These are phyloP conservation scores for Cherax quadricarinatus DNA, from an alignment of 1,140 invertebrate genomes.

Conservation along the genomic window DNA sequence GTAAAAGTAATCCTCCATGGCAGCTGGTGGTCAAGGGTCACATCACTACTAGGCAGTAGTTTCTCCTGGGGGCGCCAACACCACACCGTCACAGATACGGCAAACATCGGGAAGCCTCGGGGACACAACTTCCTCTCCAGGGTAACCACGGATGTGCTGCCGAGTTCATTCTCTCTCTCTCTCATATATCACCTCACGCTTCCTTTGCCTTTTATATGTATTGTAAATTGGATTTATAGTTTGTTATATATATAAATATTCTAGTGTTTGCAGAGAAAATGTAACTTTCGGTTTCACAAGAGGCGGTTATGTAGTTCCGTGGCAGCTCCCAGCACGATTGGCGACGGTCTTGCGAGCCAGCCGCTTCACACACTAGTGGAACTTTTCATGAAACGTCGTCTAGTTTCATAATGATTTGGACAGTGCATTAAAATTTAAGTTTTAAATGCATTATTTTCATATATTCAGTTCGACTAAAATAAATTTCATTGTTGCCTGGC, in stretches of 20 bases:
- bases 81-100: conserved; percentile 17
- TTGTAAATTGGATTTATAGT: neutral
- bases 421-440: neutral
- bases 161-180: neutral
- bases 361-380: neutral
- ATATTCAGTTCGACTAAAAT: neutral
- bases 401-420: conserved; percentile 14
- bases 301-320: conserved; percentile 19
- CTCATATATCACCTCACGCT: neutral
- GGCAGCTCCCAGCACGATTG: conserved; percentile 19
- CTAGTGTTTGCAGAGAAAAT: neutral
- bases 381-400: neutral
- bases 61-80: conserved; percentile 13
- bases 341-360: conserved; percentile 21
- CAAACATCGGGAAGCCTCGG: neutral
- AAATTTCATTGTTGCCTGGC: neutral
- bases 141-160: neutral
- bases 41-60: neutral
- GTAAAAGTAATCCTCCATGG: conserved; percentile 66
- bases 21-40: neutral
- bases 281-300: conserved; percentile 54
- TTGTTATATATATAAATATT: neutral
- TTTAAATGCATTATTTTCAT: neutral
- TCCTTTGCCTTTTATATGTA: neutral
- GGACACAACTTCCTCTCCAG: conserved; percentile 38